Percentiles rank a stretch among this genome's conserved stretches.
Evolutionary conservation across 2,888 invertebrate genomes (phyloP).

Genomic region (Leptopterna dolabrata): DNA sequence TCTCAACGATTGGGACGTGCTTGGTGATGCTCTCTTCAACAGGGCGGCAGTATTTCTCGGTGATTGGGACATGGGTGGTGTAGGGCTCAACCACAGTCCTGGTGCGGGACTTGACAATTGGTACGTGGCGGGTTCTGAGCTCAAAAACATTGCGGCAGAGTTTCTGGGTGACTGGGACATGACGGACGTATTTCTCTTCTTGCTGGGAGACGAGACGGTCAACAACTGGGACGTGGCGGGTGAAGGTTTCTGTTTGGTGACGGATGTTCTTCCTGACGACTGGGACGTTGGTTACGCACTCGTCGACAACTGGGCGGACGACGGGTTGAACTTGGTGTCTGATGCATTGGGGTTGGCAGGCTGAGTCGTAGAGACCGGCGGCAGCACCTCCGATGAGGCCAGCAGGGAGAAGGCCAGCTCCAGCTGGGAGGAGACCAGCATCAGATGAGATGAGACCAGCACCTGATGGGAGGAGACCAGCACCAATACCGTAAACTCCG

Average conservation of each 20-base stretch:
- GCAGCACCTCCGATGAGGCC: conserved; percentile 17
- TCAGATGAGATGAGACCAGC: conserved; percentile 12
- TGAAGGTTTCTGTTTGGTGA: conserved; percentile 53
- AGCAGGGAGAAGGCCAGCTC: neutral
- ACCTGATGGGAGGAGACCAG: neutral
- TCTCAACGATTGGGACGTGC: conserved; percentile 56
- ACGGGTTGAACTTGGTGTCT: conserved; percentile 53
- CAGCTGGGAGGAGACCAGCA: neutral
- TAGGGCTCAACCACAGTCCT: conserved; percentile 57
- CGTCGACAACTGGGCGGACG: conserved; percentile 58
- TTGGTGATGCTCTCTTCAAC: conserved; percentile 52
- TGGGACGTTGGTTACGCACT: conserved; percentile 58
- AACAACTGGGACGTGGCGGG: conserved; percentile 57
- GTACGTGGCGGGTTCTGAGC: conserved; percentile 56
- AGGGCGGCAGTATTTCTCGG: conserved; percentile 50
- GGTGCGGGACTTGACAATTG: conserved; percentile 56
- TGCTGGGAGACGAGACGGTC: conserved; percentile 48
- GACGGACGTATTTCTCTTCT: conserved; percentile 57
- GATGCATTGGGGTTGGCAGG: conserved; percentile 34
- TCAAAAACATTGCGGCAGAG: conserved; percentile 54
- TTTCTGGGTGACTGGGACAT: conserved; percentile 55
- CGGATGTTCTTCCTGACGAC: conserved; percentile 56
- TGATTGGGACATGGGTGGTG: conserved; percentile 59
- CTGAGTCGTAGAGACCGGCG: neutral
- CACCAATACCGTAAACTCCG: neutral